phyloP scores from a whole-genome alignment of 2,797 vertebrate species.

The Merluccius polli region DNA sequence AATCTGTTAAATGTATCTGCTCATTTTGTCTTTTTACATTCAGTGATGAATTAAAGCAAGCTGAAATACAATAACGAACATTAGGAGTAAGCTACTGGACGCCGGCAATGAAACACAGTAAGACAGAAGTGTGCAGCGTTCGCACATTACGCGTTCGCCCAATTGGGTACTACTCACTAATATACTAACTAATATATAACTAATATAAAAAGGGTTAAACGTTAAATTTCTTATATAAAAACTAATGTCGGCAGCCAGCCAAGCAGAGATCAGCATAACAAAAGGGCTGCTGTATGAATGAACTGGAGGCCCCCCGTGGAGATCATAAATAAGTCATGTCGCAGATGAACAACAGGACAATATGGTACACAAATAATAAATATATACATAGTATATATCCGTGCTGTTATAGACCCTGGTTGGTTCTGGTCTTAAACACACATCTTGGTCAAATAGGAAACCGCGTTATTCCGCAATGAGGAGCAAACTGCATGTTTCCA shows the following conservation, averaged over 20 bases:
- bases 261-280: conserved; percentile 27
- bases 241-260: conserved; percentile 16
- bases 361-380: conserved; percentile 53
- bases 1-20: neutral
- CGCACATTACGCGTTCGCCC: neutral
- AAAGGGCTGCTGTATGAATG: conserved; percentile 56
- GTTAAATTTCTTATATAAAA: conserved; percentile 17
- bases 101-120: neutral
- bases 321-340: conserved; percentile 73
- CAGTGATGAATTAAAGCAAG: neutral
- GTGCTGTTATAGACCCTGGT: too few species aligned
- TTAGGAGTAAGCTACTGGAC: neutral
- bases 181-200: too few species aligned
- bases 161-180: too few species aligned
- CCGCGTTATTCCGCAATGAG: too few species aligned
- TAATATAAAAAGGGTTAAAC: neutral
- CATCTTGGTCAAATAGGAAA: too few species aligned
- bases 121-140: too few species aligned
- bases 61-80: neutral
- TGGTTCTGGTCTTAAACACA: too few species aligned
- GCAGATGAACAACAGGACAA: conserved; percentile 67
- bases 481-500: too few species aligned
- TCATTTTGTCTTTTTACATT: neutral
- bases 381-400: neutral
- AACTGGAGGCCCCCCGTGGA: conserved; percentile 63